These are phyloP conservation scores for Suricata suricatta DNA, from an alignment of 2,113 vertebrate genomes.

Conservation along the genomic window DNA sequence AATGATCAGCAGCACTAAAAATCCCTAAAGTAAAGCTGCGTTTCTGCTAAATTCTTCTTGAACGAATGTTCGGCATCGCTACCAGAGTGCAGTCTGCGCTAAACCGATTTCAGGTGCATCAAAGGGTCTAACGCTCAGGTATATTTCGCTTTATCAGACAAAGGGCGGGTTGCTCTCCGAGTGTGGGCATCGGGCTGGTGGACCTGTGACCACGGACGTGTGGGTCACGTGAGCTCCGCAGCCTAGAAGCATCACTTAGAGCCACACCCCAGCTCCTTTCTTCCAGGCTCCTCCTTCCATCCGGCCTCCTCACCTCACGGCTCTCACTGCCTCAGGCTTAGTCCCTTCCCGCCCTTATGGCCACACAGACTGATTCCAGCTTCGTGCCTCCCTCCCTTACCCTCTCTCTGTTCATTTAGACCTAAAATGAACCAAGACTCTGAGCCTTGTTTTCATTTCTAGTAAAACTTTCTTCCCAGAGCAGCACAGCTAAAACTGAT, in stretches of 20 bases:
- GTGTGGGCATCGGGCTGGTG: not conserved
- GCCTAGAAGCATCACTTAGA: rapidly evolving
- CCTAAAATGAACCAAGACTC: not conserved
- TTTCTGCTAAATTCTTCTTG: not conserved
- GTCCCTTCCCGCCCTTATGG: not conserved
- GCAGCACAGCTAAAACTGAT: not conserved
- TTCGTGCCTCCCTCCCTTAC: not conserved
- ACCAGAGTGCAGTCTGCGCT: not conserved
- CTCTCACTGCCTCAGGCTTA: not conserved
- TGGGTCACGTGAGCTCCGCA: too few species aligned
- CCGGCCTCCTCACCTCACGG: not conserved
- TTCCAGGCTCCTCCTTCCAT: rapidly evolving
- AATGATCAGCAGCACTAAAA: not conserved
- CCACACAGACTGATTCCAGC: not conserved
- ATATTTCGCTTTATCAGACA: not conserved
- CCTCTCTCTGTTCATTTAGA: not conserved
- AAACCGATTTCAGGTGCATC: not conserved
- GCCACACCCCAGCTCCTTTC: not conserved
- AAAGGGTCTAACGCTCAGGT: not conserved
- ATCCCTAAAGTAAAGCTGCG: not conserved
- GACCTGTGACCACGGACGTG: rapidly evolving
- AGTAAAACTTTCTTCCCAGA: not conserved
- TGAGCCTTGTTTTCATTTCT: not conserved
- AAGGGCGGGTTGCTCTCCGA: not conserved
- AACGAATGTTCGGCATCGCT: not conserved